Evolutionary conservation across 2,797 vertebrate genomes (phyloP), one percentile per base, ranked within the genome.

Genomic region (Sarcophilus harrisii): DNA sequence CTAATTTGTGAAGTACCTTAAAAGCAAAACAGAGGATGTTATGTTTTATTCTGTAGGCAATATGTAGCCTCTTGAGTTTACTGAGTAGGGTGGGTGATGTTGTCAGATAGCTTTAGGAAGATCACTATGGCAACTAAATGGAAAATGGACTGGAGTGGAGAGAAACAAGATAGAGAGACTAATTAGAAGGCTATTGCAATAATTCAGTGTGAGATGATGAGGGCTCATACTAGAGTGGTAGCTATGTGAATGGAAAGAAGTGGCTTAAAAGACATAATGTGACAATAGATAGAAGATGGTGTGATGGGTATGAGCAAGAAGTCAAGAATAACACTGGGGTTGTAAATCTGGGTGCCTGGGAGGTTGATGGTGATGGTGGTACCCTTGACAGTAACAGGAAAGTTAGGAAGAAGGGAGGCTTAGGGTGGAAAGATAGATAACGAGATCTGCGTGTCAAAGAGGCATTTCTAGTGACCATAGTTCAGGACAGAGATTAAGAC

Each of bases 91-190:
- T 87, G 73, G 38, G 38, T 87, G 73, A 87, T 87, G 73, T 87
- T 87, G 38, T 87, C 38, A 45, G 73, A 87, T 45, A 87, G 73
- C 38, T 87, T 87, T 87, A 87, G 73, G 73, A 87, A 10, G 73
- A 87, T 87, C 73, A 87, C 73, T 87, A 87, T 87, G 73, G 73
- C 73, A 87, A 87, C 73, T 87, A 38, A 87, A 87, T 87, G 21
- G 38, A 87, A 87, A 87, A 87, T 87, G 73, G 73, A 87, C 38
- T 87, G 73, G 73, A 87, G 73, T 87, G 73, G 73, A 87, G 21
- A 87, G 73, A 87, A 38, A 87, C 38, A 87, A 87, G 73, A 45
- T 45, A 87, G 73, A 87, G 73, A 49, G 73, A 87, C 38, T 87
- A 87, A 87, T 87, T 87, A 45, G 73, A 87, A 87, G 38, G 73